Conservation (phyloP, 2,888 invertebrate genomes). For the Plebejus anna region DNA sequence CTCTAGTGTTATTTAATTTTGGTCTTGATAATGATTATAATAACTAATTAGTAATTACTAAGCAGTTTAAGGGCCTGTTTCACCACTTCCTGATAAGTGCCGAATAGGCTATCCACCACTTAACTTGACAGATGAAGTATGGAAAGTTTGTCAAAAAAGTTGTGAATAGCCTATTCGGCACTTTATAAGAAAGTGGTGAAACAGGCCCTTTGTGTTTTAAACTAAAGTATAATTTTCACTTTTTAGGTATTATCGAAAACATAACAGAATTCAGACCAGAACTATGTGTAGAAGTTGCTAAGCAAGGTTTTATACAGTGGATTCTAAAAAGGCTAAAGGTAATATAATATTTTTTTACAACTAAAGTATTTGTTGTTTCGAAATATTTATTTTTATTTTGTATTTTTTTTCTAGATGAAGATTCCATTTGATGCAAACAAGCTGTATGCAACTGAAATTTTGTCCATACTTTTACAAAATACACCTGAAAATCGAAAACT, state of each 20-base stretch:
- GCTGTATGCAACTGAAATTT: slow-evolving; percentile 96
- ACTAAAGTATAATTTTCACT: too few relatives aligned
- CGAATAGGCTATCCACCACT: too few relatives aligned
- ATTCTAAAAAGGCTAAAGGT: slow-evolving; percentile 92
- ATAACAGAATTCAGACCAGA: slow-evolving; percentile 94
- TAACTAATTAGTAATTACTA: neutral
- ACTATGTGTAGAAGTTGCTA: slow-evolving; percentile 90
- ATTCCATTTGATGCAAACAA: slow-evolving; percentile 97
- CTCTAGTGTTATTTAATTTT: neutral
- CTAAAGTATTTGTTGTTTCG: neutral
- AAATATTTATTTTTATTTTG: neutral
- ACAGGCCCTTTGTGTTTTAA: too few relatives aligned
- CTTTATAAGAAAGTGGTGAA: too few relatives aligned
- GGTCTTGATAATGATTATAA: neutral
- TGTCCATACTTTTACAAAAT: slow-evolving; percentile 96
- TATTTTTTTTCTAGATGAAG: slow-evolving; percentile 76
- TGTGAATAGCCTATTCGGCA: too few relatives aligned
- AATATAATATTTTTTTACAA: slow-evolving; percentile 32
- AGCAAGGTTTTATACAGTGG: slow-evolving; percentile 96
- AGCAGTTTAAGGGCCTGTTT: too few relatives aligned
- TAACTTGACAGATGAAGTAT: too few relatives aligned
- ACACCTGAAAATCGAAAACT: slow-evolving; percentile 89
- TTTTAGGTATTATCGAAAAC: slow-evolving; percentile 93
- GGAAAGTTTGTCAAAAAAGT: too few relatives aligned
- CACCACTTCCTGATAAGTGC: too few relatives aligned